Percentiles rank a stretch among this genome's conserved stretches.
phyloP scores from a whole-genome alignment of 1,140 invertebrate genomes.

The Steinernema feltiae region DNA sequence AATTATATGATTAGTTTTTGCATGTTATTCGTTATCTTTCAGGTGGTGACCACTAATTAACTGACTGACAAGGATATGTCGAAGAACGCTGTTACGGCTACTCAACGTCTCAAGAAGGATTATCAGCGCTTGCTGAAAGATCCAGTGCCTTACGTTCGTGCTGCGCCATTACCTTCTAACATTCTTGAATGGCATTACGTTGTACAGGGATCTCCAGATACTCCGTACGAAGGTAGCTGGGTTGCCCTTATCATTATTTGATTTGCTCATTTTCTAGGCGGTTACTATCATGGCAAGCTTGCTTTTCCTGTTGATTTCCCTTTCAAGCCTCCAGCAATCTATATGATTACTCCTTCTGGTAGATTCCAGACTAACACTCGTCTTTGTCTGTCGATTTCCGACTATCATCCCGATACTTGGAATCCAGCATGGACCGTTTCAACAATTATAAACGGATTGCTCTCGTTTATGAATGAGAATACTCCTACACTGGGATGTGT shows the following conservation, averaged over 20 bases:
- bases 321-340: conserved; percentile 94
- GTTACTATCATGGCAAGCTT: conserved; percentile 92
- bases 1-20: too few relatives aligned
- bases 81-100: conserved; percentile 9
- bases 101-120: conserved; percentile 29
- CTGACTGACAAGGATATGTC: conserved; percentile 61
- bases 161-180: conserved; percentile 86
- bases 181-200: conserved; percentile 96
- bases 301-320: conserved; percentile 94
- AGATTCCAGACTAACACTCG: conserved; percentile 73
- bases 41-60: background rate
- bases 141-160: conserved; percentile 86
- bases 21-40: too few relatives aligned
- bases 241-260: conserved; percentile 32
- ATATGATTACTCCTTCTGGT: conserved; percentile 95
- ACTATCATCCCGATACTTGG: conserved; percentile 96
- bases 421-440: conserved; percentile 96
- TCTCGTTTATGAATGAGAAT: conserved; percentile 50
- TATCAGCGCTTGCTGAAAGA: conserved; percentile 65
- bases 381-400: conserved; percentile 89
- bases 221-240: conserved; percentile 73
- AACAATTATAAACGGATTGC: conserved; percentile 84
- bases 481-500: conserved; percentile 84
- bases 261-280: conserved; percentile 66
- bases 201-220: conserved; percentile 79